Conservation (phyloP, 2,113 vertebrate genomes). For the Lepidiolamprologus cunningtoni region DNA sequence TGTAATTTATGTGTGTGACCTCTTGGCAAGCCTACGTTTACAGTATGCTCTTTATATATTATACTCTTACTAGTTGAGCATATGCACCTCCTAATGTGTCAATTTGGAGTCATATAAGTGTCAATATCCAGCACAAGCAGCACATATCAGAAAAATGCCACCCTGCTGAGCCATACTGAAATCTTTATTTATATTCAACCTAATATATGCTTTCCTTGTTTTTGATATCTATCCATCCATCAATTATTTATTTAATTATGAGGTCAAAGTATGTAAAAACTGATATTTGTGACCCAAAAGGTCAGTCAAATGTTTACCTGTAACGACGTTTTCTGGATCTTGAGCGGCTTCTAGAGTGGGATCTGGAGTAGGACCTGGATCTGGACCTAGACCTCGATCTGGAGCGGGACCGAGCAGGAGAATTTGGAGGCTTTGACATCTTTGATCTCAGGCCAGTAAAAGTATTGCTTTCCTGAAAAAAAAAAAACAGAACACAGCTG, state of each 20-base stretch:
- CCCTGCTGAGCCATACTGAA: neutral
- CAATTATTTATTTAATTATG: neutral
- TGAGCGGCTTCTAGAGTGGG: conserved; percentile 86
- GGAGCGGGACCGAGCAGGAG: conserved; percentile 84
- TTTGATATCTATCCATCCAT: neutral
- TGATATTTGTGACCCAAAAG: neutral
- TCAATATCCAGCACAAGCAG: neutral
- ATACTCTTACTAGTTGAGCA: neutral
- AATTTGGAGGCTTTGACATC: conserved; percentile 93
- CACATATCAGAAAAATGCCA: neutral
- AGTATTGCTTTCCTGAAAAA: conserved; percentile 13
- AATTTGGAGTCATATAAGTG: neutral
- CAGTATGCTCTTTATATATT: neutral
- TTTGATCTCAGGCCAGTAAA: conserved; percentile 28
- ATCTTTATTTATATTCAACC: neutral
- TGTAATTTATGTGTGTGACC: neutral
- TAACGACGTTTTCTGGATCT: conserved; percentile 91
- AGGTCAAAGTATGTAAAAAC: neutral
- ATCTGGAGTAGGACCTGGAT: conserved; percentile 91
- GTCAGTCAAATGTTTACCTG: conserved; percentile 68
- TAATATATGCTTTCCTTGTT: neutral
- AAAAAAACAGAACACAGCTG: neutral
- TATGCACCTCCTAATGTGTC: neutral
- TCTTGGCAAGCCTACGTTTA: neutral
- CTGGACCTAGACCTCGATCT: conserved; percentile 84